These are phyloP conservation scores for Synergus japonicus DNA, from an alignment of 2,888 invertebrate species.

Conservation along the genomic window DNA sequence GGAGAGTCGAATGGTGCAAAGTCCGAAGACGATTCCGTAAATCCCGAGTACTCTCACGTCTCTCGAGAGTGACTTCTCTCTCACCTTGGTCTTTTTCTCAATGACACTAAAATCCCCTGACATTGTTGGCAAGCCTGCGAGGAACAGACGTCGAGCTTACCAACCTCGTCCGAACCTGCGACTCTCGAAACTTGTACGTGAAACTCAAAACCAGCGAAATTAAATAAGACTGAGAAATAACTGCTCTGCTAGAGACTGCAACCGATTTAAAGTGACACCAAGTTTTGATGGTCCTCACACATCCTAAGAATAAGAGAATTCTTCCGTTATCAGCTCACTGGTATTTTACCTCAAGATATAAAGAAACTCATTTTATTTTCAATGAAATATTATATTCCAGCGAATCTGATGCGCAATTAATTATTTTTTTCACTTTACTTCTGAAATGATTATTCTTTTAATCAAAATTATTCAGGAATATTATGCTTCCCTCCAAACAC, in stretches of 20 bases:
- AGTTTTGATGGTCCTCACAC: slow-evolving; percentile 48
- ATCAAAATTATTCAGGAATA: too few relatives aligned
- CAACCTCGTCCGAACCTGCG: background rate
- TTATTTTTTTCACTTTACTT: too few relatives aligned
- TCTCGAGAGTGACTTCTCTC: background rate
- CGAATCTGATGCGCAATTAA: too few relatives aligned
- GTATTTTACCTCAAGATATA: background rate
- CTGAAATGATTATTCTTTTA: too few relatives aligned
- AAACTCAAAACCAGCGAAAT: background rate
- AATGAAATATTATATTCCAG: background rate
- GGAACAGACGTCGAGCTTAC: background rate
- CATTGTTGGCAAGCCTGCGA: background rate
- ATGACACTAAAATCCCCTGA: slow-evolving; percentile 2
- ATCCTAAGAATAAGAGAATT: slow-evolving; percentile 48
- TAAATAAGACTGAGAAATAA: background rate
- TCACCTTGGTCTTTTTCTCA: background rate
- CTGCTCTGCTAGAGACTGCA: background rate
- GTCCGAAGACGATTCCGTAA: background rate
- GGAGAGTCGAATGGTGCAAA: background rate
- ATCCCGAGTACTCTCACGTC: slow-evolving; percentile 3
- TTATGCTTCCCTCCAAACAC: too few relatives aligned
- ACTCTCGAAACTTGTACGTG: slow-evolving; percentile 1
- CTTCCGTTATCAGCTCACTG: slow-evolving; percentile 42
- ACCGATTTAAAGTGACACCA: slow-evolving; percentile 46
- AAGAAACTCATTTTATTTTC: background rate